phyloP scores from a whole-genome alignment of 2,888 invertebrate genomes.

The Cheilosia pagana region DNA sequence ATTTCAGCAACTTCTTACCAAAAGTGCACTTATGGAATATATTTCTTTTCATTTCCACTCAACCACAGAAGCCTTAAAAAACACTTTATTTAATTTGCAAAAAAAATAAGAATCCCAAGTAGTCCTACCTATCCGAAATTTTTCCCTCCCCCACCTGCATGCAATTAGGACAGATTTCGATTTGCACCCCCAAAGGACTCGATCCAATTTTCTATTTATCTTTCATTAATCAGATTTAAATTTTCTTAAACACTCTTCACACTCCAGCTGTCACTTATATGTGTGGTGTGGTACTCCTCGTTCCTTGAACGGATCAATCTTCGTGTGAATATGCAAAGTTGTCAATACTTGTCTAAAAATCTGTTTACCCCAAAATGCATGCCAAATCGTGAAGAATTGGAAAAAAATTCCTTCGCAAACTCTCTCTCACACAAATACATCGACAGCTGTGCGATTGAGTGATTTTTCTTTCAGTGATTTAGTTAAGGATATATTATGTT shows the following conservation, averaged over 20 bases:
- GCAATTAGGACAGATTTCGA: neutral
- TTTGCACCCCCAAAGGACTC: conserved; percentile 3
- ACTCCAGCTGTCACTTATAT: conserved; percentile 29
- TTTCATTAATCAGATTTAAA: conserved; percentile 46
- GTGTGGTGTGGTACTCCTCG: neutral
- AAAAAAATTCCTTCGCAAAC: conserved; percentile 32
- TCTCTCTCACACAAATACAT: too few relatives aligned
- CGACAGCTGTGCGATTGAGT: conserved; percentile 58
- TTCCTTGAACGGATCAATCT: conserved; percentile 21
- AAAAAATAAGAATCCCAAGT: neutral
- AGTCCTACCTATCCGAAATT: neutral
- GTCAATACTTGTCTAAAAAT: conserved; percentile 7
- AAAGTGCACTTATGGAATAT: too few relatives aligned
- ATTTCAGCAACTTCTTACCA: too few relatives aligned
- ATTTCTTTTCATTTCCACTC: too few relatives aligned
- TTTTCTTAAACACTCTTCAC: conserved; percentile 11
- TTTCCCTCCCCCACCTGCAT: neutral
- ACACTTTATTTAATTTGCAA: neutral
- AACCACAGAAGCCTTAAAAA: too few relatives aligned
- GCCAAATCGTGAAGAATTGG: neutral
- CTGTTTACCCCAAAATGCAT: conserved; percentile 29
- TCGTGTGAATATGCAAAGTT: conserved; percentile 42
- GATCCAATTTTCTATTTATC: conserved; percentile 34
- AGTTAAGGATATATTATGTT: conserved; percentile 36
- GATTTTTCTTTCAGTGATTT: conserved; percentile 63